Percentiles rank a stretch among this genome's conserved stretches.
Conservation (phyloP, 2,888 invertebrate species). For the Therioaphis trifolii region DNA sequence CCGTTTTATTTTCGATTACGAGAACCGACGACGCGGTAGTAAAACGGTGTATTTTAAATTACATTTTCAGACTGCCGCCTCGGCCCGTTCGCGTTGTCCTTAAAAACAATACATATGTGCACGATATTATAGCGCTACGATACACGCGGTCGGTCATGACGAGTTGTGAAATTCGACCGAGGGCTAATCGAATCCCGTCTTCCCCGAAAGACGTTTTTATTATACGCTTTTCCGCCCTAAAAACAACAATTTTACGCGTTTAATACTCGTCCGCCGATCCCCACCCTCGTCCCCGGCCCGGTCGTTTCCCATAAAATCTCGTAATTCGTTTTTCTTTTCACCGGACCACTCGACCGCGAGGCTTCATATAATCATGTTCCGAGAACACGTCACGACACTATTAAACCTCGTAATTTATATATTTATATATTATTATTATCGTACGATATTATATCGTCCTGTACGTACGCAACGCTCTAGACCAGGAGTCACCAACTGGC, state of each 20-base stretch:
- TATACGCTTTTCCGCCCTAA: constrained; percentile 5
- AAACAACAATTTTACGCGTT: constrained; percentile 35
- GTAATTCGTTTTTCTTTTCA: too few species aligned
- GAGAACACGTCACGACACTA: too few species aligned
- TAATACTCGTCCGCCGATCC: too few species aligned
- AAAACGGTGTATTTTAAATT: constrained; percentile 49
- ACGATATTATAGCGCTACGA: background rate
- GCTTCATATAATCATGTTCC: too few species aligned
- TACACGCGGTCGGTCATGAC: background rate
- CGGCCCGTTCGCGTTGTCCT: background rate
- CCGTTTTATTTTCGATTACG: constrained; percentile 45
- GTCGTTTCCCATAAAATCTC: too few species aligned
- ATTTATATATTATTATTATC: too few species aligned
- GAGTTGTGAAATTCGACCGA: constrained; percentile 10
- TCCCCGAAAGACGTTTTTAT: constrained; percentile 25
- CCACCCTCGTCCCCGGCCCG: background rate
- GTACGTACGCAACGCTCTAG: too few species aligned
- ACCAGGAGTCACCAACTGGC: too few species aligned
- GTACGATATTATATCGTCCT: too few species aligned
- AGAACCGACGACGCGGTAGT: background rate
- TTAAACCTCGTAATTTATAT: too few species aligned
- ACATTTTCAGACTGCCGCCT: constrained; percentile 11
- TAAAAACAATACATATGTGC: constrained; percentile 1
- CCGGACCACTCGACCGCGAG: too few species aligned
- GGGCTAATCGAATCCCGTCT: constrained; percentile 32